Evolutionary conservation across 2,888 invertebrate species (phyloP).

Genomic region (Drosophila mimetica): DNA sequence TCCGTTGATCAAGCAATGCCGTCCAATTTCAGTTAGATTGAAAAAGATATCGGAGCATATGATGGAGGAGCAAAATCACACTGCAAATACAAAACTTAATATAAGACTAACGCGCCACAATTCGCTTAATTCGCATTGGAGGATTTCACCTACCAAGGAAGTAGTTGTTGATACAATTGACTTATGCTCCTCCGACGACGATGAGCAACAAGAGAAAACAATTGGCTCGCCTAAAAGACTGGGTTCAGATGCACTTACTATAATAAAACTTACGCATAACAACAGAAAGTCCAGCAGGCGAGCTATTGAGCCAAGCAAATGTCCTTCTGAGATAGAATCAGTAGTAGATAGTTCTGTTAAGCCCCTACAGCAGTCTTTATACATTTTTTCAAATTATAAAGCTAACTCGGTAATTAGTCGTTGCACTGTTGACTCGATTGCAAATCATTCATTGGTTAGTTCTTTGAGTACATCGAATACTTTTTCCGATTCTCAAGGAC

Average conservation of each 20-base stretch:
- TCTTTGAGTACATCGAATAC: constrained; percentile 54
- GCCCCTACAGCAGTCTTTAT: constrained; percentile 82
- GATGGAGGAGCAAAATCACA: constrained; percentile 64
- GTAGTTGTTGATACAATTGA: constrained; percentile 87
- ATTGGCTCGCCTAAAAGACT: constrained; percentile 30
- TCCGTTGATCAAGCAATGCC: constrained; percentile 82
- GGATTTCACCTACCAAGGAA: constrained; percentile 82
- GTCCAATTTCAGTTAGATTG: constrained; percentile 83
- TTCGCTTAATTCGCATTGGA: constrained; percentile 82
- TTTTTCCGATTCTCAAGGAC: constrained; percentile 50
- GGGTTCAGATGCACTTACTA: constrained; percentile 47
- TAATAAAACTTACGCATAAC: constrained; percentile 54
- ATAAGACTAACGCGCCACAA: constrained; percentile 83
- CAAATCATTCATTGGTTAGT: constrained; percentile 52
- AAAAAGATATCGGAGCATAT: constrained; percentile 81
- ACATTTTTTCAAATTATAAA: constrained; percentile 83
- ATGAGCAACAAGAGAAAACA: constrained; percentile 76
- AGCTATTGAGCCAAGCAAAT: constrained; percentile 32
- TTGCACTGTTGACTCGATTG: constrained; percentile 54
- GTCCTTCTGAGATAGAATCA: constrained; percentile 34
- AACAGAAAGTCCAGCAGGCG: constrained; percentile 33
- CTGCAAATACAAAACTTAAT: constrained; percentile 76
- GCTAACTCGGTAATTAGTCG: constrained; percentile 74
- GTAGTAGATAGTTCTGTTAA: constrained; percentile 66
- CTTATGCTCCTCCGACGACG: constrained; percentile 89